phyloP scores from a whole-genome alignment of 2,888 invertebrate genomes.

The Spilosoma lubricipeda region DNA sequence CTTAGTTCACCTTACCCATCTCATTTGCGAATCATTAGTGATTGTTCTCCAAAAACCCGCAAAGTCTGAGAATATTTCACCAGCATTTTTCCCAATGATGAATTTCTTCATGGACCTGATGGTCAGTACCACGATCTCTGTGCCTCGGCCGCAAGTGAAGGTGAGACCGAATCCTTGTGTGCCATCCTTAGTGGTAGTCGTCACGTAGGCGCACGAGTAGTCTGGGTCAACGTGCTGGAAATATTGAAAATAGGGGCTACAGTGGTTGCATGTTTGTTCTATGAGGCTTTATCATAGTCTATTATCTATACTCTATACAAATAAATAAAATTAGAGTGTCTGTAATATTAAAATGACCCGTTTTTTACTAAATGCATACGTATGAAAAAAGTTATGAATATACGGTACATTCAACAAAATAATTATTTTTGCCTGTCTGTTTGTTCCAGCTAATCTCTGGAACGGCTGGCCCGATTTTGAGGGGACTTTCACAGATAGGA shows the following conservation, averaged over 20 bases:
- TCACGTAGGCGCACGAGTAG: slow-evolving; percentile 97
- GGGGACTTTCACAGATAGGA: no score
- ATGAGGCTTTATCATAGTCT: no score
- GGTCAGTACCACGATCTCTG: slow-evolving; percentile 93
- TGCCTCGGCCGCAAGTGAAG: slow-evolving; percentile 95
- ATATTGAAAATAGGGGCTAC: slow-evolving; percentile 4
- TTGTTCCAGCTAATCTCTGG: no score
- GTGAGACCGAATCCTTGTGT: slow-evolving; percentile 93
- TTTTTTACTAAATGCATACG: no score
- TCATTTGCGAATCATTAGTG: slow-evolving; percentile 94
- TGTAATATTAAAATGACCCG: no score
- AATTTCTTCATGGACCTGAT: slow-evolving; percentile 90
- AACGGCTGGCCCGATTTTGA: no score
- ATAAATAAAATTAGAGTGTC: no score
- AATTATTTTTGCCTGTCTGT: no score
- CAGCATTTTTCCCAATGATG: slow-evolving; percentile 89
- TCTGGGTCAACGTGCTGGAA: slow-evolving; percentile 94
- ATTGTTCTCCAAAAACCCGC: slow-evolving; percentile 92
- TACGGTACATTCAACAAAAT: no score
- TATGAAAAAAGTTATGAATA: no score
- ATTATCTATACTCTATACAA: no score
- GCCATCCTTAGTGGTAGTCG: slow-evolving; percentile 88
- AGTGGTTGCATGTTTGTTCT: neutral
- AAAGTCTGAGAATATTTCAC: slow-evolving; percentile 92
- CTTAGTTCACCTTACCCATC: slow-evolving; percentile 91